phyloP scores from a whole-genome alignment of 2,888 invertebrate genomes.

The Apomyelois bistriatella region DNA sequence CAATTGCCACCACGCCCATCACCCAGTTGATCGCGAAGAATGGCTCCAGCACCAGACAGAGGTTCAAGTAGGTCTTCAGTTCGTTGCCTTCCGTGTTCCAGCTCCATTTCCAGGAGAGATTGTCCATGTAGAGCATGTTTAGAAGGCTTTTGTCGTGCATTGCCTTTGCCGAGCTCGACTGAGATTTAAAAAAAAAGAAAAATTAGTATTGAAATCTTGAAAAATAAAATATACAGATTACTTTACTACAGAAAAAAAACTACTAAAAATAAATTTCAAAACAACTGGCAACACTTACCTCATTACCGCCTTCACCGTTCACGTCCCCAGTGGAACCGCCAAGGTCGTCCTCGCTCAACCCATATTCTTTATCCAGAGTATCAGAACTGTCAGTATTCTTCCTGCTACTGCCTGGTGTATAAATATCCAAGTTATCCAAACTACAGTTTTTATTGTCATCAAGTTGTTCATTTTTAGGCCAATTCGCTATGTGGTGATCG shows the following conservation, averaged over 20 bases:
- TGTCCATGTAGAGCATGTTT: constrained; percentile 68
- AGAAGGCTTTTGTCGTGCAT: constrained; percentile 56
- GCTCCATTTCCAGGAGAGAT: constrained; percentile 67
- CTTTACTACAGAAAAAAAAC: constrained; percentile 6
- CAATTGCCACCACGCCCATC: constrained; percentile 85
- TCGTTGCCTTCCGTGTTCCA: constrained; percentile 77
- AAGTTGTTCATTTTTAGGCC: constrained; percentile 53
- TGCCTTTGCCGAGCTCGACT: constrained; percentile 36
- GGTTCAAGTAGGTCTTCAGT: constrained; percentile 79
- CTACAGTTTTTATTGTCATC: constrained; percentile 52
- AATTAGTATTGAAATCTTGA: too few relatives aligned
- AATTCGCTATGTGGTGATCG: constrained; percentile 63
- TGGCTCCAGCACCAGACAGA: constrained; percentile 84
- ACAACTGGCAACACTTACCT: constrained; percentile 38
- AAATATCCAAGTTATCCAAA: constrained; percentile 58
- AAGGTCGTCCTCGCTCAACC: constrained; percentile 60
- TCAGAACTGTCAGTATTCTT: constrained; percentile 71
- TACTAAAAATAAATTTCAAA: constrained; percentile 8
- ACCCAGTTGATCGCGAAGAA: constrained; percentile 87
- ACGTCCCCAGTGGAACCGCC: constrained; percentile 36
- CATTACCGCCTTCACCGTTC: constrained; percentile 43
- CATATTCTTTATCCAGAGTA: constrained; percentile 62
- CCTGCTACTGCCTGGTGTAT: constrained; percentile 60
- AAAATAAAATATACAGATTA: too few relatives aligned
- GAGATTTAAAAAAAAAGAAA: constrained; percentile 15